Conservation (phyloP, 2,113 vertebrate species). For the Plestiodon gilberti region DNA sequence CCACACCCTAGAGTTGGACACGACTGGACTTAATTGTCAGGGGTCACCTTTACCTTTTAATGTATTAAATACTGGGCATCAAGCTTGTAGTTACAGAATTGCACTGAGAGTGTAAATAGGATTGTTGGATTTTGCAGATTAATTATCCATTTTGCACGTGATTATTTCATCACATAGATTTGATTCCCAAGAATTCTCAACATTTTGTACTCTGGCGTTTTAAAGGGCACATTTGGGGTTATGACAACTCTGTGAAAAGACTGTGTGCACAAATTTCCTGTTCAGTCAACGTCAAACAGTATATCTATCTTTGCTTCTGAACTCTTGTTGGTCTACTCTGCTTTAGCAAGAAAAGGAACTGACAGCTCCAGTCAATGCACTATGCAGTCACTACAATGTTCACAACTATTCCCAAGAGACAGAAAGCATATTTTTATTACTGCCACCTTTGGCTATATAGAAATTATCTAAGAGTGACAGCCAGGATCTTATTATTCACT, state of each 20-base stretch:
- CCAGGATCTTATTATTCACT: constrained; percentile 20
- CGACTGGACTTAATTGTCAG: too few relatives aligned
- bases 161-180: background rate
- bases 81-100: background rate
- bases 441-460: constrained; percentile 25
- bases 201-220: background rate
- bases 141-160: background rate
- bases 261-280: background rate
- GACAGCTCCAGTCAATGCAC: background rate
- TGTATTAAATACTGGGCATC: background rate
- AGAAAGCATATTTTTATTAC: constrained; percentile 24
- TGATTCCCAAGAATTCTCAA: background rate
- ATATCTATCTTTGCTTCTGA: background rate
- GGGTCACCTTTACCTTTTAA: too few relatives aligned
- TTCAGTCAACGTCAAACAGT: background rate
- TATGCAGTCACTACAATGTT: constrained; percentile 33
- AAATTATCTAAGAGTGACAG: constrained; percentile 3
- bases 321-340: constrained; percentile 5
- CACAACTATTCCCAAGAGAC: constrained; percentile 6
- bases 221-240: background rate
- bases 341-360: constrained; percentile 15
- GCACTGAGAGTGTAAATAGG: background rate
- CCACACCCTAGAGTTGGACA: too few relatives aligned
- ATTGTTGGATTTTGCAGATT: background rate
- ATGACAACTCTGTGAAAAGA: background rate